Evolutionary conservation across 1,140 invertebrate genomes (phyloP), one percentile per base, ranked within the genome.

Genomic region (Drosophila navojoa): DNA sequence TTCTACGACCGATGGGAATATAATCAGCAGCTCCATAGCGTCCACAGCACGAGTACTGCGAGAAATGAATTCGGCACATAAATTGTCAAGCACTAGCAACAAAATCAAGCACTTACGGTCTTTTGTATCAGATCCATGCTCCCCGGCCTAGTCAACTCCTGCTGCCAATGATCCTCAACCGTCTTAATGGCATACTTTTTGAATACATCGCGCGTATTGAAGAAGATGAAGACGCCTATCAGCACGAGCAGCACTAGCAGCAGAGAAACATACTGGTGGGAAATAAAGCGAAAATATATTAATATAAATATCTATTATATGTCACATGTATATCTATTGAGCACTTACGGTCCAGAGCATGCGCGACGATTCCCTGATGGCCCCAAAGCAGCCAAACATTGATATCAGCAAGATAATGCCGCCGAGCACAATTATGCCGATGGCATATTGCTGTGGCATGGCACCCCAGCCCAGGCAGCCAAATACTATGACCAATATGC

Each of bases 361-460:
- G 90, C 96, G 97, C 73, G 95, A 94, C 72, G 95, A 97, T 91
- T 97, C 96, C 57, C 95, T 94, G 57, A 96, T 94, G 1, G 96
- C 96, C 27, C 96, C 96, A 78, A 96, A 97, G 91, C 96, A 97
- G 78, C 97, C 97, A 76, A 97, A 96, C 92, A 96, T 96, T 1
- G 96, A 95, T 57, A 97, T 95, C 9, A 96, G 57, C 81, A 97
- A 95, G 42, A 97, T 95, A 47, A 96, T 92, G 2, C 93, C 93
- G 0, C 96, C 96, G 72, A 96, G 90, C 44, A 96, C 91, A 54
- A 97, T 95, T 49, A 96, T 93, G 3, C 95, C 92, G 76, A 95
- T 94, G n/a, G 90, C 85, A 60, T 81, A 91, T 6, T 52, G 44
- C 53, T 90, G 68, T 1, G 94, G 93, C 42, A 92, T 91, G 29